Conservation (phyloP, 2,797 vertebrate genomes). For the Darevskia mixta region DNA sequence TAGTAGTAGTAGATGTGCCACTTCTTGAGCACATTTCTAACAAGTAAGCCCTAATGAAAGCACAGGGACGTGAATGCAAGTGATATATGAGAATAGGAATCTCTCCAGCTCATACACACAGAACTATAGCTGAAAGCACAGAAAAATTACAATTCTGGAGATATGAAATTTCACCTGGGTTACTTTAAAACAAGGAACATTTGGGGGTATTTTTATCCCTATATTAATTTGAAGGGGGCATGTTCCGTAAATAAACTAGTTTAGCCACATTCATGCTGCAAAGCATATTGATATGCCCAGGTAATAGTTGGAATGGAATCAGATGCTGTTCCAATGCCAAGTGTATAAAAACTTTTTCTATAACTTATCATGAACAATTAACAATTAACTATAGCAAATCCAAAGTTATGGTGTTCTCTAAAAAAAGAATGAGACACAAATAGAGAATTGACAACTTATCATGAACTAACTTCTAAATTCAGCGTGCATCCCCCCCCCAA, state of each 20-base stretch:
- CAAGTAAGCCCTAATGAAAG: not conserved
- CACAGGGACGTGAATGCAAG: not conserved
- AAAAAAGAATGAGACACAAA: no score
- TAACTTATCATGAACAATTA: not conserved
- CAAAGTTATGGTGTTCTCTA: no score
- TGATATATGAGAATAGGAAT: not conserved
- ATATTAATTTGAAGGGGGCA: not conserved
- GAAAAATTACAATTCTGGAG: not conserved
- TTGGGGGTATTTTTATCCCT: conserved; percentile 27
- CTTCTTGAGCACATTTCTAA: not conserved
- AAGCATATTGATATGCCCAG: not conserved
- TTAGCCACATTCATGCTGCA: not conserved
- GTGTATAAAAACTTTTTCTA: conserved; percentile 5
- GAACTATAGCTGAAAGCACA: not conserved
- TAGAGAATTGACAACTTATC: not conserved
- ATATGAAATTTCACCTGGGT: conserved; percentile 14
- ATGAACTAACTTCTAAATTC: conserved; percentile 29
- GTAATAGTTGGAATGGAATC: not conserved
- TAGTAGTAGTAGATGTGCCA: not conserved
- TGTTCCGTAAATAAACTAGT: not conserved
- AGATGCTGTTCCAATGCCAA: conserved; percentile 15
- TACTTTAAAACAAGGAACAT: conserved; percentile 27
- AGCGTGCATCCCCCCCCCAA: not conserved
- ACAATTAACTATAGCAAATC: no score
- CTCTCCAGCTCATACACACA: not conserved